Evolutionary conservation across 2,888 invertebrate genomes (phyloP).

Genomic region (Brachylomia viminalis): DNA sequence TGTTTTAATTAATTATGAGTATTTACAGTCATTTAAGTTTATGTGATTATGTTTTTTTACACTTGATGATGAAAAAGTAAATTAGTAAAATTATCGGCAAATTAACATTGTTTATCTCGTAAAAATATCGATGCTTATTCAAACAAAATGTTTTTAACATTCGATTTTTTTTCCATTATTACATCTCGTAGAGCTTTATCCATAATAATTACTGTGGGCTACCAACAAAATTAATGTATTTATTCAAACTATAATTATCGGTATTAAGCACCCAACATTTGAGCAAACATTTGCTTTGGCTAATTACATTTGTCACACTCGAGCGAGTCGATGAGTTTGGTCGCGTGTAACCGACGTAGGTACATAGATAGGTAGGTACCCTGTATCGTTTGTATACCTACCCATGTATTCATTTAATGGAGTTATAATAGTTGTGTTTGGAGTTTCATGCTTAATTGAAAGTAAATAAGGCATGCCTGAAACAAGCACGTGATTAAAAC

Average conservation of each 20-base stretch:
- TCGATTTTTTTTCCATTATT: not conserved
- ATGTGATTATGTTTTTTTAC: not conserved
- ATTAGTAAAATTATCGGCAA: not conserved
- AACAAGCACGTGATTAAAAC: not conserved
- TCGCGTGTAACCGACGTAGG: slow-evolving; percentile 1
- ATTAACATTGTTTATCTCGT: not conserved
- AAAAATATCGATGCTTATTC: not conserved
- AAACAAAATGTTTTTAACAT: not conserved
- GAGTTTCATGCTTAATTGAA: not conserved
- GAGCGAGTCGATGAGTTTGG: slow-evolving; percentile 27
- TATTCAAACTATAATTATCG: slow-evolving; percentile 31
- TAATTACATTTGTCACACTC: slow-evolving; percentile 61
- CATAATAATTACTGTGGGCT: not conserved
- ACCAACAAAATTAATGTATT: slow-evolving; percentile 20
- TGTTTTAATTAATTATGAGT: slow-evolving; percentile 26
- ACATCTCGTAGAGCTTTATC: not conserved
- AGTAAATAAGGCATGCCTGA: too few relatives aligned
- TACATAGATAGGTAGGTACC: not conserved
- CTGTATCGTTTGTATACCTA: not conserved
- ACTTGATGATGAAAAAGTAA: not conserved
- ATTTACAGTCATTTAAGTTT: not conserved
- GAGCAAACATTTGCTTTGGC: slow-evolving; percentile 59
- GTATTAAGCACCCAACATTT: slow-evolving; percentile 41
- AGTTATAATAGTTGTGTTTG: not conserved
- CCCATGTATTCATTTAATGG: slow-evolving; percentile 7